phyloP scores from a whole-genome alignment of 2,888 invertebrate species.

The Drosophila helvetica region DNA sequence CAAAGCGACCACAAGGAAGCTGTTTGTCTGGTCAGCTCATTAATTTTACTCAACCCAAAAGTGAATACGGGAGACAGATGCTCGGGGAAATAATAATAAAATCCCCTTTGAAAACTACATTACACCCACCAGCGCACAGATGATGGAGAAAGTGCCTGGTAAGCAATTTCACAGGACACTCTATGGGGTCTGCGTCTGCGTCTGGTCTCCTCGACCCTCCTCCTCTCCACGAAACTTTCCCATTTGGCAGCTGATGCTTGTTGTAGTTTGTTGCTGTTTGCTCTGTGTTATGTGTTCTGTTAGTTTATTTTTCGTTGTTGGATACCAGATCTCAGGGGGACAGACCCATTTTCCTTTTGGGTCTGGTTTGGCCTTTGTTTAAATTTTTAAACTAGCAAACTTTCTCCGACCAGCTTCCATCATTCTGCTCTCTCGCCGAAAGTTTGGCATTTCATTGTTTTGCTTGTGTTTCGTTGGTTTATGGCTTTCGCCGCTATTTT shows the following conservation, averaged over 20 bases:
- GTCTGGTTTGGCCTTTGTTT: slow-evolving; percentile 9
- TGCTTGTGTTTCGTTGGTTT: slow-evolving; percentile 32
- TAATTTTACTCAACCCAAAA: slow-evolving; percentile 42
- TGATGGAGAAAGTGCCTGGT: not conserved
- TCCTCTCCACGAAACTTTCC: not conserved
- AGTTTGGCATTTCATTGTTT: slow-evolving; percentile 38
- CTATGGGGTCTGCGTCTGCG: not conserved
- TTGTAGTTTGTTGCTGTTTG: not conserved
- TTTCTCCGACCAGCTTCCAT: slow-evolving; percentile 9
- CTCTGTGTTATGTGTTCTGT: not conserved
- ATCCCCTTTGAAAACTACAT: slow-evolving; percentile 35
- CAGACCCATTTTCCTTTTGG: slow-evolving; percentile 6
- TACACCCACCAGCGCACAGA: not conserved
- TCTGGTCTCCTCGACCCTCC: not conserved
- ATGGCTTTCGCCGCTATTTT: slow-evolving; percentile 31
- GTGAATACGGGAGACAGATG: slow-evolving; percentile 27
- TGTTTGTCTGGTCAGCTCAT: slow-evolving; percentile 20
- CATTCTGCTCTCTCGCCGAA: slow-evolving; percentile 25
- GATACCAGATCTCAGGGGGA: not conserved
- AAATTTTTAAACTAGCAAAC: slow-evolving; percentile 14
- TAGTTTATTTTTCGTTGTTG: slow-evolving; percentile 1
- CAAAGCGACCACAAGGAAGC: not conserved
- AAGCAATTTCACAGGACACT: slow-evolving; percentile 4
- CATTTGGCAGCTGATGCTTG: not conserved
- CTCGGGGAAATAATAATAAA: slow-evolving; percentile 24